A percentile compares a stretch with the other conserved stretches of the same genome.
phyloP scores from a whole-genome alignment of 2,113 vertebrate genomes.

The Fregata magnificens region DNA sequence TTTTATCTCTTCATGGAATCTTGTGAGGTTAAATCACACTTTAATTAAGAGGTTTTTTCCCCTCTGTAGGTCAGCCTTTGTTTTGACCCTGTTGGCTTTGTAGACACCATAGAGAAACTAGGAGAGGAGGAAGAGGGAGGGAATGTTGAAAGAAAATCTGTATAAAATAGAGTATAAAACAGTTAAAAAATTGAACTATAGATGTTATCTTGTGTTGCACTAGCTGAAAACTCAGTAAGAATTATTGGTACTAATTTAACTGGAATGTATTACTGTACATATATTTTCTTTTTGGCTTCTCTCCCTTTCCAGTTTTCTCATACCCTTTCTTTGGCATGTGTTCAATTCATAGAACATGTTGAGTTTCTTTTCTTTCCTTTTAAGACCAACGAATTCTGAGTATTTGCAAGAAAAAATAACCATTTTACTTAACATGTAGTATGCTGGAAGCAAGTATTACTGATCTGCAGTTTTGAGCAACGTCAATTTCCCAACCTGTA shows the following conservation, averaged over 20 bases:
- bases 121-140: not conserved
- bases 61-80: not conserved
- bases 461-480: not conserved
- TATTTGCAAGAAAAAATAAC: not conserved
- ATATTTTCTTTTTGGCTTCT: slow-evolving; percentile 44
- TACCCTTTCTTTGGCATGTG: slow-evolving; percentile 6
- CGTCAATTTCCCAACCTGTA: not conserved
- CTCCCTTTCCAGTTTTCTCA: slow-evolving; percentile 34
- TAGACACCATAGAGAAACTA: not conserved
- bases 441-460: not conserved
- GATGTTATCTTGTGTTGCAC: slow-evolving; percentile 8
- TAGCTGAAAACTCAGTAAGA: slow-evolving; percentile 19
- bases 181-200: not conserved
- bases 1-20: slow-evolving; percentile 4
- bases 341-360: not conserved
- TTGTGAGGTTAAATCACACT: slow-evolving; percentile 3
- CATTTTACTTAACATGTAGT: not conserved
- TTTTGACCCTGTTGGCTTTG: not conserved
- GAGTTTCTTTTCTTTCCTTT: slow-evolving; percentile 18
- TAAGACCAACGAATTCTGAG: slow-evolving; percentile 1
- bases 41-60: not conserved
- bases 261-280: slow-evolving; percentile 26
- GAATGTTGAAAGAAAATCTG: not conserved
- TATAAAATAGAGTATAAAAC: not conserved
- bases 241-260: slow-evolving; percentile 39